A percentile compares a stretch with the other conserved stretches of the same genome.
These are phyloP conservation scores for Clarias batrachus DNA, from an alignment of 2,113 vertebrate genomes.

Conservation along the genomic window DNA sequence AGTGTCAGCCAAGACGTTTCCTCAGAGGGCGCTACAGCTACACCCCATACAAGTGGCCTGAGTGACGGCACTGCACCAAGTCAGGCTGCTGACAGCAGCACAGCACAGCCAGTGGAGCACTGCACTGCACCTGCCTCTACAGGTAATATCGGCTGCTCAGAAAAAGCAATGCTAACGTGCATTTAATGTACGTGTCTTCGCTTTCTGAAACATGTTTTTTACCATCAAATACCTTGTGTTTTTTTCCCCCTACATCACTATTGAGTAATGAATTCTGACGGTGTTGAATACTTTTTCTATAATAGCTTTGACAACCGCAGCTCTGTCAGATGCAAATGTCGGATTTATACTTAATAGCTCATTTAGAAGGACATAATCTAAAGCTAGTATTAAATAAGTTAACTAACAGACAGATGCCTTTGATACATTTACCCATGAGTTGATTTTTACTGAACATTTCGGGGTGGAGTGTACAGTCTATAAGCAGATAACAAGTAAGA, in stretches of 20 bases:
- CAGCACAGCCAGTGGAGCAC: slow-evolving; percentile 62
- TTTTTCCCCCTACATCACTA: neutral
- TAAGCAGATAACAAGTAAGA: neutral
- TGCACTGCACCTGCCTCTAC: slow-evolving; percentile 71
- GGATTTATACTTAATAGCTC: neutral
- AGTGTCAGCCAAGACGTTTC: slow-evolving; percentile 71
- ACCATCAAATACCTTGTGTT: neutral
- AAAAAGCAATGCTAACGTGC: neutral
- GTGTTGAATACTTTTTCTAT: neutral
- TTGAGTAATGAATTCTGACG: neutral
- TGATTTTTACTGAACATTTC: neutral
- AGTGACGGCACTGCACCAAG: slow-evolving; percentile 54
- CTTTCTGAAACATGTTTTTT: neutral
- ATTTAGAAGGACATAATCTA: neutral
- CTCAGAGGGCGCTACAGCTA: slow-evolving; percentile 64
- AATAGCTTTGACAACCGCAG: neutral
- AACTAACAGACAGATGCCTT: neutral
- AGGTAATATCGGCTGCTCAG: slow-evolving; percentile 72
- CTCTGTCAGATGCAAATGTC: neutral
- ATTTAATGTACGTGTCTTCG: neutral
- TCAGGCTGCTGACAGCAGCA: slow-evolving; percentile 52
- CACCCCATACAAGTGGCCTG: slow-evolving; percentile 57
- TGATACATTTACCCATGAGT: neutral
- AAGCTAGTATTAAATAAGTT: neutral
- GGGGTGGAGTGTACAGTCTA: neutral